Evolutionary conservation across 2,888 invertebrate genomes (phyloP), one percentile per base, ranked within the genome.

Genomic region (Tanytarsus gracilentus): DNA sequence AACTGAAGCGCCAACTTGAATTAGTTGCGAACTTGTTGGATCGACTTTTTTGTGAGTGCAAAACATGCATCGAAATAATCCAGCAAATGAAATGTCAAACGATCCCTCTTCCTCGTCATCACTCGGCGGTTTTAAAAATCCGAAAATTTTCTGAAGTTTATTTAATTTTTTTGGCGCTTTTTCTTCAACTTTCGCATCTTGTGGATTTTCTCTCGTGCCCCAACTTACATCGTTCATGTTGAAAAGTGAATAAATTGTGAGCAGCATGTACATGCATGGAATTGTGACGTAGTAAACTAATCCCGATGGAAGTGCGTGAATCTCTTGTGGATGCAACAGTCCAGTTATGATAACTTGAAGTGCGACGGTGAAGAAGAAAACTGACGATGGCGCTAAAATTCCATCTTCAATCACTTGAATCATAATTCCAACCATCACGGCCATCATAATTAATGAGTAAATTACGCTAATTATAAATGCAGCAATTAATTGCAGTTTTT

Each of bases 161-260:
- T 16, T 58, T 48, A 18, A 63, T 36, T 49, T 64, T 59, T 63
- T 30, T 50, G 61, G 63, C 14, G 25, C 36, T 21, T 53, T 62
- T 50, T 60, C 62, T 3, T 23, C 26, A 25, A 64, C 63, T 26
- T 64, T 61, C 18, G 61, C 63, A 21, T 64, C 65, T 11, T 68
- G 73, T 0, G 78, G 77, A 51, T 80, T 84, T 71, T 95, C 96
- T 62, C 96, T 77, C 0, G 96, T 96, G 4, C 96, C 96, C 96
- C 96, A 96, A 1, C 88, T 85, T 3, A 96, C 88, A 68, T 92
- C 88, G 71, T 96, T 91, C 75, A 96, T 79, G 71, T 96, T 96
- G 70, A 93, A 92, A 25, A 95, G 77, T 0, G 94, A 91, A 71
- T 92, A 96, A 61, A 96, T 86, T 65, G 94, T 86, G 59, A 96